These are phyloP conservation scores for Cryptotis parvus DNA, from an alignment of 2,113 vertebrate species.

Conservation along the genomic window DNA sequence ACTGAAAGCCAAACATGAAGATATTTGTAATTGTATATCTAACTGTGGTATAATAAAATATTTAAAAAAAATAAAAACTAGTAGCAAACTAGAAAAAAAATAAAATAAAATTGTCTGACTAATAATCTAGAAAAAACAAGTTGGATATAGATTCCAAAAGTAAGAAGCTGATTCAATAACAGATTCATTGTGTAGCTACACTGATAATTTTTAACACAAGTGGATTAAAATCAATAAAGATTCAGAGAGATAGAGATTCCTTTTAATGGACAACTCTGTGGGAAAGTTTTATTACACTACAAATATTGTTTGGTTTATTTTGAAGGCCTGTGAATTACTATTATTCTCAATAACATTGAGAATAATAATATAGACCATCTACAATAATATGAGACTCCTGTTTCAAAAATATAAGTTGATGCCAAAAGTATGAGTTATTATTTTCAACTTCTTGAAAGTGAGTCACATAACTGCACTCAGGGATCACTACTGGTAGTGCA, in stretches of 20 bases:
- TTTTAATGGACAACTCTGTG: not conserved
- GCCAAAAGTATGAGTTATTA: not conserved
- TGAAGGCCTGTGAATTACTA: too few relatives aligned
- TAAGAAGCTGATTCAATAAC: not conserved
- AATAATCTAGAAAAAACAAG: not conserved
- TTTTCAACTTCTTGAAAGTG: too few relatives aligned
- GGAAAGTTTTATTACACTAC: not conserved
- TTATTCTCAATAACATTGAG: too few relatives aligned
- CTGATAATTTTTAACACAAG: not conserved
- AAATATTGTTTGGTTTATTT: not conserved
- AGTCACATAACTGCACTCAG: too few relatives aligned
- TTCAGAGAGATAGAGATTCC: not conserved
- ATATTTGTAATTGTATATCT: too few relatives aligned
- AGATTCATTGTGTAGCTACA: not conserved
- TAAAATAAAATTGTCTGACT: slow-evolving; percentile 15
- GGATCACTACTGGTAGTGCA: too few relatives aligned
- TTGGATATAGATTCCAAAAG: not conserved
- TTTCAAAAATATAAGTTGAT: slow-evolving; percentile 1
- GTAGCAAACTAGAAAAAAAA: too few relatives aligned
- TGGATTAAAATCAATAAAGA: slow-evolving; percentile 1
- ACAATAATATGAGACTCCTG: not conserved
- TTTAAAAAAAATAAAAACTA: too few relatives aligned
- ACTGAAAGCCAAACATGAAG: too few relatives aligned
- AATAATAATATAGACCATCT: too few relatives aligned
- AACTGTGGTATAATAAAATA: too few relatives aligned